These are phyloP conservation scores for Dascyllus trimaculatus DNA, from an alignment of 2,113 vertebrate genomes.

Conservation along the genomic window DNA sequence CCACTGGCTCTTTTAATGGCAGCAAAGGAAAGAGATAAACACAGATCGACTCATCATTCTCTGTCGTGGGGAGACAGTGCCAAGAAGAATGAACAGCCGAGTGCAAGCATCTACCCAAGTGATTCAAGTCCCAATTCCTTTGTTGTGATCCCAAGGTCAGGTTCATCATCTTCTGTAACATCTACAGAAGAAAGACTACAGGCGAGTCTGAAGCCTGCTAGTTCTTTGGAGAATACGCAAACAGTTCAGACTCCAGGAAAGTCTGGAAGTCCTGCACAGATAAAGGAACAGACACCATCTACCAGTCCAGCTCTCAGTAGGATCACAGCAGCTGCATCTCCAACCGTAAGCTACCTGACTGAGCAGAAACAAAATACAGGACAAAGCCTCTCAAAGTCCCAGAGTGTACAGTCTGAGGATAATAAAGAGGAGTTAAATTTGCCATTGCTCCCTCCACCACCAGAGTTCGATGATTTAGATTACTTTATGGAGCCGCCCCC, in stretches of 20 bases:
- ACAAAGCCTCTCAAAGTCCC: conserved; percentile 7
- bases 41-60: conserved; percentile 58
- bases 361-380: conserved; percentile 32
- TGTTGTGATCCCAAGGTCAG: conserved; percentile 79
- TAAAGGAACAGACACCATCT: conserved; percentile 6
- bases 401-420: conserved; percentile 45
- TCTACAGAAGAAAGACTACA: conserved; percentile 31
- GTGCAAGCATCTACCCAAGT: conserved; percentile 75
- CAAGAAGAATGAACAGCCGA: conserved; percentile 52
- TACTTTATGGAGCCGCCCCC: conserved; percentile 61
- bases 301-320: conserved; percentile 17
- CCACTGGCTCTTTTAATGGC: conserved; percentile 93
- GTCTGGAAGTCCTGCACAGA: conserved; percentile 17
- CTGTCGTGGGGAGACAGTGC: conserved; percentile 69
- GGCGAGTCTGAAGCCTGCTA: conserved; percentile 25
- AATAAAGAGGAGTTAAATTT: conserved; percentile 68
- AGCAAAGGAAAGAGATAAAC: conserved; percentile 90
- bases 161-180: conserved; percentile 37
- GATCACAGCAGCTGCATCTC: neutral
- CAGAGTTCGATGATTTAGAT: conserved; percentile 86
- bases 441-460: conserved; percentile 91
- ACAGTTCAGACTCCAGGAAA: conserved; percentile 29
- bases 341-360: conserved; percentile 16
- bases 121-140: conserved; percentile 84
- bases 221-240: neutral